A percentile compares a stretch with the other conserved stretches of the same genome.
phyloP scores from a whole-genome alignment of 2,797 vertebrate genomes.

The Scarus forsteni region DNA sequence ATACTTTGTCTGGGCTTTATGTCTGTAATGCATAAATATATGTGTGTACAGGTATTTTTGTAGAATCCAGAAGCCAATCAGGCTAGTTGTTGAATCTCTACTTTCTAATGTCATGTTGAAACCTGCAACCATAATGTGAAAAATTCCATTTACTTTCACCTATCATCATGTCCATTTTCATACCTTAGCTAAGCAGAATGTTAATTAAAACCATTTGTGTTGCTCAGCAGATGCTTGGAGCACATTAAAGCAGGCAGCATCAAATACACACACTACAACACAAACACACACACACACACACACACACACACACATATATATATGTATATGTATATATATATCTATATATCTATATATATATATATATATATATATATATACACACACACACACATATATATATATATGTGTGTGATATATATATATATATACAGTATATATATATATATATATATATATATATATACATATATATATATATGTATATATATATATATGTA shows the following conservation, averaged over 20 bases:
- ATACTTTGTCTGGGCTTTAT: conserved; percentile 58
- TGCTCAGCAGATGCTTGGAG: not conserved
- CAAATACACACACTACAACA: no score
- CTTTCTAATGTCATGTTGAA: conserved; percentile 28
- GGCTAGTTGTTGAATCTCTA: conserved; percentile 16
- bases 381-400: no score
- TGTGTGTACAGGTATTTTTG: conserved; percentile 18
- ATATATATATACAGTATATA: no score
- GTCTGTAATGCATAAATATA: conserved; percentile 33
- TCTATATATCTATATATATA: no score
- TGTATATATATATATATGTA: no score
- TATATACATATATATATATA: no score
- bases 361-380: no score
- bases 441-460: no score
- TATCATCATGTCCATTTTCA: conserved; percentile 6
- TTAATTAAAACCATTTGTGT: conserved; percentile 4
- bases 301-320: no score
- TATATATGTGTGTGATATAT: no score
- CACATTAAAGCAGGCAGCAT: not conserved
- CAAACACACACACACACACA: no score
- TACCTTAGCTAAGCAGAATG: conserved; percentile 4
- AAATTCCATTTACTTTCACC: conserved; percentile 11
- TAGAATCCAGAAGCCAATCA: conserved; percentile 10
- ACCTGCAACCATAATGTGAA: conserved; percentile 27
- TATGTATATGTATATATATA: no score